Conservation (phyloP, 1,140 invertebrate genomes). For the Drosophila lacertosa region DNA sequence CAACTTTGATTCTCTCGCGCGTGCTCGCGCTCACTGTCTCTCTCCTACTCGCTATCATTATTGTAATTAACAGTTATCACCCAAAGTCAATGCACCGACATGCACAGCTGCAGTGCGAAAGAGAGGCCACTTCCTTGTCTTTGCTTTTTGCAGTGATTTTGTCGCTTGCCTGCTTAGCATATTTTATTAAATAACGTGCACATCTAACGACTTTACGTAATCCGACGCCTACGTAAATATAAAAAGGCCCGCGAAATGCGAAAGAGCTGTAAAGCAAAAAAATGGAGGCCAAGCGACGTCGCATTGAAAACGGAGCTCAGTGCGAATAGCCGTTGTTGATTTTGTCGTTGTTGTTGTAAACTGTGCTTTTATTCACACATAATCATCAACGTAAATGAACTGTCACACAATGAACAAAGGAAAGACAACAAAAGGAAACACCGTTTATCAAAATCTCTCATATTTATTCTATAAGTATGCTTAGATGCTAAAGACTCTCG, state of each 20-base stretch:
- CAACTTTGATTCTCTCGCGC: neutral
- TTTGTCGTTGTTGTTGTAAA: constrained; percentile 58
- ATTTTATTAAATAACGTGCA: constrained; percentile 70
- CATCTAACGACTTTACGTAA: constrained; percentile 75
- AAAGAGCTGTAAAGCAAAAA: constrained; percentile 25
- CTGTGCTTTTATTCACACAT: constrained; percentile 59
- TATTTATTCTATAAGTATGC: neutral
- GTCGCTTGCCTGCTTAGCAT: constrained; percentile 63
- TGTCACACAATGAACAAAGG: constrained; percentile 28
- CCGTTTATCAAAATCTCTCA: neutral
- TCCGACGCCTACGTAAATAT: constrained; percentile 18
- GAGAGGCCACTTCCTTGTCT: constrained; percentile 15
- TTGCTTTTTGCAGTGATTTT: constrained; percentile 40
- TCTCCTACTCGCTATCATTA: constrained; percentile 18
- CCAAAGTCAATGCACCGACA: constrained; percentile 49
- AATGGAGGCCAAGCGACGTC: constrained; percentile 28
- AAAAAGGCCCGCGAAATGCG: constrained; percentile 46
- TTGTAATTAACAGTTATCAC: constrained; percentile 50
- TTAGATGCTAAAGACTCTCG: neutral
- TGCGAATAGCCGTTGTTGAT: constrained; percentile 45
- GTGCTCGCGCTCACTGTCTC: neutral
- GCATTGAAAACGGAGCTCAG: constrained; percentile 29
- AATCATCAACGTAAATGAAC: constrained; percentile 23
- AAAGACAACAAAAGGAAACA: constrained; percentile 7
- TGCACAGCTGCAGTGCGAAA: constrained; percentile 19